phyloP scores from a whole-genome alignment of 2,113 vertebrate species.

The Bothrops jararaca region DNA sequence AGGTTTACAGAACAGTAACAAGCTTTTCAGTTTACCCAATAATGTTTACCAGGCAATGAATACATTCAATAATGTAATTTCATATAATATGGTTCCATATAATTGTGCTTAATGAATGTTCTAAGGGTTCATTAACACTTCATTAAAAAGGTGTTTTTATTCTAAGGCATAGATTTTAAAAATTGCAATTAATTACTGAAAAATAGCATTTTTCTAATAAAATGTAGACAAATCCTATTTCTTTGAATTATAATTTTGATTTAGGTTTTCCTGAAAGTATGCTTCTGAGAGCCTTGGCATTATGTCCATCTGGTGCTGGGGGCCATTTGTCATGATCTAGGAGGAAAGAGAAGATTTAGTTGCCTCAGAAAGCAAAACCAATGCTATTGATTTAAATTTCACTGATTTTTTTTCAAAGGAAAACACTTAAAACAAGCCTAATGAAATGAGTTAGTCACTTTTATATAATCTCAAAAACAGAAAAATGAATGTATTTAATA shows the following conservation, averaged over 20 bases:
- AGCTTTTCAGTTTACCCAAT: neutral
- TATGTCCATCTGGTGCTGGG: slow-evolving; percentile 77
- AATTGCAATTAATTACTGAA: neutral
- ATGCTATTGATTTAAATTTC: neutral
- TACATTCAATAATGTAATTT: neutral
- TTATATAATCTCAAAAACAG: neutral
- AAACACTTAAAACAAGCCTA: neutral
- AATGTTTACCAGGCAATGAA: neutral
- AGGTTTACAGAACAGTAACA: neutral
- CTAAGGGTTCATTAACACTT: neutral
- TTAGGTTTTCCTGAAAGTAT: slow-evolving; percentile 60
- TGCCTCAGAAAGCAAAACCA: neutral
- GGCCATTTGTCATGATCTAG: slow-evolving; percentile 83
- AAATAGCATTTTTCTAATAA: neutral
- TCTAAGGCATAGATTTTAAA: neutral
- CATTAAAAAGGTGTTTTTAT: neutral
- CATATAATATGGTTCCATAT: neutral
- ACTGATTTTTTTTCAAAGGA: neutral
- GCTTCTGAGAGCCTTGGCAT: slow-evolving; percentile 69
- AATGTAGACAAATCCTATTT: neutral
- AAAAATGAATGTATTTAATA: neutral
- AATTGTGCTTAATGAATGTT: neutral
- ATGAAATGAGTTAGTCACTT: neutral
- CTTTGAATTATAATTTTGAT: slow-evolving; percentile 58
- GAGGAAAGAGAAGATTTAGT: slow-evolving; percentile 22